Evolutionary conservation across 2,888 invertebrate species (phyloP).

Genomic region (Machimus rusticus): DNA sequence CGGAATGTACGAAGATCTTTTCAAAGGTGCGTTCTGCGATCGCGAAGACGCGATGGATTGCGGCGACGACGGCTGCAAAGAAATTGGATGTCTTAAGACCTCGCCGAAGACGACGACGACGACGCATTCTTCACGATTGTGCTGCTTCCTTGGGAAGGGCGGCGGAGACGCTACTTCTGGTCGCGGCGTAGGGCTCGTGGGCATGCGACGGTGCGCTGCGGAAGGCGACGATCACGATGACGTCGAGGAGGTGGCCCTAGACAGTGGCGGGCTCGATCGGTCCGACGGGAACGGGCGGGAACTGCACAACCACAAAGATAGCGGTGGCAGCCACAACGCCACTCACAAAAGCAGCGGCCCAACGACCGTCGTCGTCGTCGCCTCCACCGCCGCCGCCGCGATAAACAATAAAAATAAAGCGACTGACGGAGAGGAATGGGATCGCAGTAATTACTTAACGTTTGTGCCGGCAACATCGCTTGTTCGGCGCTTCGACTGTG

Average conservation of each 20-base stretch:
- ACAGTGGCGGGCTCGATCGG: background rate
- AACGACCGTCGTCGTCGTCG: background rate
- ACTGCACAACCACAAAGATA: background rate
- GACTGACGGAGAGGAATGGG: conserved; percentile 46
- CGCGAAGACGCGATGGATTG: background rate
- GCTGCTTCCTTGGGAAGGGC: background rate
- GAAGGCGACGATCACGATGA: background rate
- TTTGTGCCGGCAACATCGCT: conserved; percentile 50
- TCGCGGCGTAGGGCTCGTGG: background rate
- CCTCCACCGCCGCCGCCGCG: background rate
- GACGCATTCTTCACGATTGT: background rate
- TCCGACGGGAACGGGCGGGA: background rate
- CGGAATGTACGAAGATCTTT: background rate
- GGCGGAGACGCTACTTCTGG: background rate
- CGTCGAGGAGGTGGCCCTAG: background rate
- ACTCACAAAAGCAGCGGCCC: background rate
- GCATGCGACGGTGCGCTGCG: background rate
- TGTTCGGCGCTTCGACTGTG: conserved; percentile 16
- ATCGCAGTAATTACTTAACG: conserved; percentile 51
- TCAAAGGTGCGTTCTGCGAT: background rate
- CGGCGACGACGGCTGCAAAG: background rate
- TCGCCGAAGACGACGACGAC: background rate
- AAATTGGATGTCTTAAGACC: background rate
- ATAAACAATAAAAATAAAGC: conserved; percentile 50
- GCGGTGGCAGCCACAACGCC: background rate